Base-by-base conservation (phyloP, 2,797 vertebrate species). In the Platyrinchus mystaceus region DNA sequence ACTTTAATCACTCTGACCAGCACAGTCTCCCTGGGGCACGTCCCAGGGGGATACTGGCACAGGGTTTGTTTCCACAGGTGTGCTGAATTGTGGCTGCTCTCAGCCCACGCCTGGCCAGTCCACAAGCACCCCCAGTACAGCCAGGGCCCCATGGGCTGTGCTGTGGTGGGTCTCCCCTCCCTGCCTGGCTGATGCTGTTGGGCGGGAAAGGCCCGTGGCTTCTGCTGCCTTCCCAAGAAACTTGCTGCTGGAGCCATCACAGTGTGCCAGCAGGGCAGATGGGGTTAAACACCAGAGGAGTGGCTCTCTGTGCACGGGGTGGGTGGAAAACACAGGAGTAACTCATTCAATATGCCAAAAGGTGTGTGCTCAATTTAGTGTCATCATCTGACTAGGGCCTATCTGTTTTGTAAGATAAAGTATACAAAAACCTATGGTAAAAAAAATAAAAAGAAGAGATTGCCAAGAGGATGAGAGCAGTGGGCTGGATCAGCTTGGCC, bases 131-230 rank as follows among this genome's bases (percentile, higher is more conserved):
- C 62, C 0, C 60, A 74, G 43, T 0, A 8, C 2, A 12, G 46
- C 18, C 50, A 21, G 39, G 55, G 37, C 22, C 32, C 37, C 59
- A 2, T 7, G 12, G 49, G 30, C 30, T 80, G 43, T 24, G 74
- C 66, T 86, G 69, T 0, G 10, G 66, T 66, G 74, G 46, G 75
- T 91, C 62, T 89, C 26, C 53, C 24, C 34, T 81, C 60, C 37
- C 56, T 36, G 46, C 44, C 63, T 2, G 2, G 26, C 55, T 14
- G 8, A 9, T 0, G 0, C 37, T 0, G 0, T 28, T 4, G 6
- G 44, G 19, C 34, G 10, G 46, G 50, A 73, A 69, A 86, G 26
- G 26, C 30, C 21, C 19, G 16, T 3, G 37, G 58, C 50, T 80
- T 22, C 76, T 36, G 27, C 64, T 68, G 85, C 50, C 50, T 81